These are phyloP conservation scores for Paralvinella palmiformis DNA, from an alignment of 1,140 invertebrate genomes.

Conservation along the genomic window DNA sequence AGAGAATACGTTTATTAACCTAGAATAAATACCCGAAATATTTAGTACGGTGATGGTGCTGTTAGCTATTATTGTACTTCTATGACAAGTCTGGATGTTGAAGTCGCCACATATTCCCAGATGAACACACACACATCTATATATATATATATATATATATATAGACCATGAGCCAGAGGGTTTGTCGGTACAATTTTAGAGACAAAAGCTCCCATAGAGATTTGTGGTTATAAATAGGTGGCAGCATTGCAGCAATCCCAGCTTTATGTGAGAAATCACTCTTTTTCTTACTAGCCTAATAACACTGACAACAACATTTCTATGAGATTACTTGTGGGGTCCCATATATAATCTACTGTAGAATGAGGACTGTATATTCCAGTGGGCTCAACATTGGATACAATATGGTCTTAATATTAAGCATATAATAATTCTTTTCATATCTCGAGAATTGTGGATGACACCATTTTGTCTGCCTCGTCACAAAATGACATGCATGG, in stretches of 20 bases:
- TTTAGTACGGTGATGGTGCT: too few relatives aligned
- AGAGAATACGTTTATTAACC: too few relatives aligned
- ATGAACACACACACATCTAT: too few relatives aligned
- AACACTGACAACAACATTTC: not conserved
- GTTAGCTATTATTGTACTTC: too few relatives aligned
- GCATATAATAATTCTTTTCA: not conserved
- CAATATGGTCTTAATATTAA: not conserved
- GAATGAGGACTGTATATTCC: not conserved
- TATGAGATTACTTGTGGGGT: not conserved
- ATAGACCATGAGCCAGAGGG: constrained; percentile 1
- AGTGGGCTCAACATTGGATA: not conserved
- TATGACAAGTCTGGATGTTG: too few relatives aligned
- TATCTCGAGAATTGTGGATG: not conserved
- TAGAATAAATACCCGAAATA: too few relatives aligned
- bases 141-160: too few relatives aligned
- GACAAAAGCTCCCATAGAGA: too few relatives aligned
- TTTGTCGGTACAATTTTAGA: not conserved
- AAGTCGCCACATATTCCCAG: too few relatives aligned
- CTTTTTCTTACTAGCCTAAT: not conserved
- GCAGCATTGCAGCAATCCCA: not conserved
- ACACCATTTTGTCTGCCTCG: not conserved
- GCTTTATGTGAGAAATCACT: too few relatives aligned
- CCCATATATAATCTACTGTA: not conserved
- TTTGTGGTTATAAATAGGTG: not conserved
- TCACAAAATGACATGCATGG: not conserved